phyloP scores from a whole-genome alignment of 2,888 invertebrate genomes.

The Notodonta ziczac region DNA sequence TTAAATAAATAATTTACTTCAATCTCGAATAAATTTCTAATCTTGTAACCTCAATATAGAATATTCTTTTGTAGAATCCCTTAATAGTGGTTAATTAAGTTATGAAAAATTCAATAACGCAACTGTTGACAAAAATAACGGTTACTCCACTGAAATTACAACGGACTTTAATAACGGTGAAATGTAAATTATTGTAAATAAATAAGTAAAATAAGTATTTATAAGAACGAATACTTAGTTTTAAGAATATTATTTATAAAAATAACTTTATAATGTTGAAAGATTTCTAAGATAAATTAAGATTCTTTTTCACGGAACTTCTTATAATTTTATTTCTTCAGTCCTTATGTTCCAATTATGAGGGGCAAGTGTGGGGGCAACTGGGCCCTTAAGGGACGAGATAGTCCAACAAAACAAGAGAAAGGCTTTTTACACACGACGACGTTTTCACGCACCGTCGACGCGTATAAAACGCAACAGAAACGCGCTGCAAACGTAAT shows the following conservation, averaged over 20 bases:
- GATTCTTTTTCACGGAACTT: slow-evolving; percentile 16
- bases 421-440: no score
- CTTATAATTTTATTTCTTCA: slow-evolving; percentile 2
- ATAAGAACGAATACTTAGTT: slow-evolving; percentile 14
- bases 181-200: slow-evolving; percentile 40
- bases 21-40: not conserved
- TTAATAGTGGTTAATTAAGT: not conserved
- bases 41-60: no score
- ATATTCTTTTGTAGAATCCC: no score
- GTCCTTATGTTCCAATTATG: not conserved
- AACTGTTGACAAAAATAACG: slow-evolving; percentile 14
- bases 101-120: not conserved
- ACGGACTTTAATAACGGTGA: slow-evolving; percentile 10
- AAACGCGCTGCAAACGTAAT: no score
- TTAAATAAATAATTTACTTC: not conserved
- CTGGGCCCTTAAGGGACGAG: no score
- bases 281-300: slow-evolving; percentile 25
- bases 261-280: slow-evolving; percentile 19
- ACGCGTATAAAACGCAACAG: no score
- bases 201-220: slow-evolving; percentile 13
- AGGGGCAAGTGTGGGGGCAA: no score
- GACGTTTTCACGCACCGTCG: no score
- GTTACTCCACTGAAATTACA: no score
- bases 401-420: no score
- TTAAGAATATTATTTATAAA: slow-evolving; percentile 35